Evolutionary conservation across 2,113 vertebrate species (phyloP).

Genomic region (Dicrurus megarhynchus): DNA sequence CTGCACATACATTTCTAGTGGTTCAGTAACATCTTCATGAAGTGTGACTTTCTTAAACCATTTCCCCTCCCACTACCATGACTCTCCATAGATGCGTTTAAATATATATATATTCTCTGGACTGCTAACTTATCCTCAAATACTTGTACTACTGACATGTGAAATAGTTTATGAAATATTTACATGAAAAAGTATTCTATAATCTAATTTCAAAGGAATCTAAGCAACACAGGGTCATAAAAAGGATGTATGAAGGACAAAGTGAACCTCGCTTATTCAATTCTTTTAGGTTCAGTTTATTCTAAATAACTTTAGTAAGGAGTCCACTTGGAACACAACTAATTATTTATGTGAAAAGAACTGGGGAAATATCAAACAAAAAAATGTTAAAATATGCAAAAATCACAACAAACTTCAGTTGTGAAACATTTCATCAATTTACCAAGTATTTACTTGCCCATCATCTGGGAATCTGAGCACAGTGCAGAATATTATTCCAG

Average conservation of each 20-base stretch:
- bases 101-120: rapidly evolving
- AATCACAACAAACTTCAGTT: neutral
- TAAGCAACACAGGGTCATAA: neutral
- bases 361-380: neutral
- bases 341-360: neutral
- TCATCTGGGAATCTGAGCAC: neutral
- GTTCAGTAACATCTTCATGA: neutral
- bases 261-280: neutral
- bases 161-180: neutral
- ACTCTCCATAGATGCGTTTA: neutral
- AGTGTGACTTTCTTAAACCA: neutral
- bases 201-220: neutral
- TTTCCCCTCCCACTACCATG: neutral
- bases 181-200: neutral
- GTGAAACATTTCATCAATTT: neutral
- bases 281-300: neutral
- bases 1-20: neutral
- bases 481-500: neutral
- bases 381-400: neutral
- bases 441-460: neutral
- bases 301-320: neutral
- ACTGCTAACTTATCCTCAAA: neutral
- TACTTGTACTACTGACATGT: neutral
- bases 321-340: neutral
- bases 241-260: neutral